A percentile compares a stretch with the other conserved stretches of the same genome.
phyloP scores from a whole-genome alignment of 2,797 vertebrate species.

The Luscinia luscinia region DNA sequence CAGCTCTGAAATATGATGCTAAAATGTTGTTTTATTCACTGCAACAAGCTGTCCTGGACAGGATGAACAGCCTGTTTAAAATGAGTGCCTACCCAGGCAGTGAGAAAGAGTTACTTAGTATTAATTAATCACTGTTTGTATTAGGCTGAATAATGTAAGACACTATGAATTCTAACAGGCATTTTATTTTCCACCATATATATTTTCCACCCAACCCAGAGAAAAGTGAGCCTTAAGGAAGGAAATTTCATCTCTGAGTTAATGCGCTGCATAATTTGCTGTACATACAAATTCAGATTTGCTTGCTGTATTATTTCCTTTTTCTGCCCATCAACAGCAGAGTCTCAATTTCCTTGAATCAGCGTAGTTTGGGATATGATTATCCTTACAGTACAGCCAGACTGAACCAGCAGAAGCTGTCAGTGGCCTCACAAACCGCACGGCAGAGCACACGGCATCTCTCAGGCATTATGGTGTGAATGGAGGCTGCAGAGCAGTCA shows the following conservation, averaged over 20 bases:
- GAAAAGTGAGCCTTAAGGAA: neutral
- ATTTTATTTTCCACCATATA: neutral
- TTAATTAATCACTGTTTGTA: neutral
- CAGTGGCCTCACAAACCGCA: neutral
- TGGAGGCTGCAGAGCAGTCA: neutral
- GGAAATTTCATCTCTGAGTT: neutral
- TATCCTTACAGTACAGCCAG: rapidly evolving
- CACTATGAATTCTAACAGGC: neutral
- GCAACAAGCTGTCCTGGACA: neutral
- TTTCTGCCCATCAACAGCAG: neutral
- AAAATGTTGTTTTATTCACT: neutral
- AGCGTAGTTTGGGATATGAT: neutral
- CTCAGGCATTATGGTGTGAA: neutral
- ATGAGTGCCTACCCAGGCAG: neutral
- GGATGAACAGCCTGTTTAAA: neutral
- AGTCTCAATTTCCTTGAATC: neutral
- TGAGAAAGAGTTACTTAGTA: neutral
- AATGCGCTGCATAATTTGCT: neutral
- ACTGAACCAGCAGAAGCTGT: neutral
- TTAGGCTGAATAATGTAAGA: neutral
- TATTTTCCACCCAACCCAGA: neutral
- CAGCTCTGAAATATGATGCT: neutral
- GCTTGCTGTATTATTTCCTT: neutral
- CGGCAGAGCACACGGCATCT: neutral
- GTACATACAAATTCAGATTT: neutral